Evolutionary conservation across 2,113 vertebrate genomes (phyloP), one percentile per base, ranked within the genome.

Genomic region (Apteryx owenii): DNA sequence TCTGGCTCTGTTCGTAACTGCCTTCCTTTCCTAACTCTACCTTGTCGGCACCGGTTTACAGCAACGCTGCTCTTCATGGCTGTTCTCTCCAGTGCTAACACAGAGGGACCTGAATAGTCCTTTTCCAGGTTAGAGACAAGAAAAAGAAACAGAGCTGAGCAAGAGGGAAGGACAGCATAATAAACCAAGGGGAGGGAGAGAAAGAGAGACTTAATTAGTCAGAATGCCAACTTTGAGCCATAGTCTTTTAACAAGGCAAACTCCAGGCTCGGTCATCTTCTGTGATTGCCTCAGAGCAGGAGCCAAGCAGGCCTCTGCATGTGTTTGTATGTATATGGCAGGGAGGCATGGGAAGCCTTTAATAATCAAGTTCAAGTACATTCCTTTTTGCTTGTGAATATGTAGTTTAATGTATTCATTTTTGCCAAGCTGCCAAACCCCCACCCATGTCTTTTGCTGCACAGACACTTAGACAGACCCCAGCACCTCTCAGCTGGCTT

Each of bases 341-440:
- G 26, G 48, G 61, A 2, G 0, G 53, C 62, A 60, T 28, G 22
- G 71, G 84, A 73, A 93, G 19, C 36, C 69, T 80, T 88, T 89
- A 94, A 96, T 90, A 91, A 91, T 71, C 89, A 81, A 81, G 54
- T 71, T 95, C 54, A 80, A 91, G 91, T 75, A 50, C 80, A 53
- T 95, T 95, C 83, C 61, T 92, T 86, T 89, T 95, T 80, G 85
- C 53, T 93, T 82, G 48, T 69, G 64, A 91, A 86, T 50, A 83
- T 1, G 3, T 40, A 66, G 38, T 56, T 91, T 62, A 91, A 96
- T 7, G 0, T 0, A 7, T 71, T 72, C n/a, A 29, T 36, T 65
- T 76, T 68, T 80, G 29, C 53, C 77, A 91, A 85, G 70, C 82
- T 90, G 70, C 62, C 7, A 28, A 91, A 18, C 26, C 7, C 56